These are phyloP conservation scores for Acrobasis consociella DNA, from an alignment of 2,888 invertebrate species.

Conservation along the genomic window DNA sequence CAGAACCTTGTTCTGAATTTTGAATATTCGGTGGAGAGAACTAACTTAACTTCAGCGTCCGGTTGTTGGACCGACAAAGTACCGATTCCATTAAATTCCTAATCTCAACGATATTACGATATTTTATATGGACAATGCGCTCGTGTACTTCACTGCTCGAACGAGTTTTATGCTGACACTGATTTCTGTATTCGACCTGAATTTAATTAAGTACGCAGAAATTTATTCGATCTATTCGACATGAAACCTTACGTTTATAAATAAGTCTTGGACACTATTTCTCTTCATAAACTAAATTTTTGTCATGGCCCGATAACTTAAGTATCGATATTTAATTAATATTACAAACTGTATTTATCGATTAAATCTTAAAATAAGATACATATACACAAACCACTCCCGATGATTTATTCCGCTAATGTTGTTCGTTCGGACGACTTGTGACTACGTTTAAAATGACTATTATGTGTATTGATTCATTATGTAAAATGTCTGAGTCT, in stretches of 20 bases:
- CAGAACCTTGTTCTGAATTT: slow-evolving; percentile 75
- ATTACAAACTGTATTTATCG: slow-evolving; percentile 64
- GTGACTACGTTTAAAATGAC: slow-evolving; percentile 73
- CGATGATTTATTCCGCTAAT: slow-evolving; percentile 71
- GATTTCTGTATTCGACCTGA: slow-evolving; percentile 34
- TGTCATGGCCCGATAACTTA: slow-evolving; percentile 80
- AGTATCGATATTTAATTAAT: slow-evolving; percentile 67
- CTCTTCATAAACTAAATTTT: slow-evolving; percentile 64
- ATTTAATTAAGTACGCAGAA: slow-evolving; percentile 35
- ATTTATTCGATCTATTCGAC: slow-evolving; percentile 40
- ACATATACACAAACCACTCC: slow-evolving; percentile 71
- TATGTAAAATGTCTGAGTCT: slow-evolving; percentile 58
- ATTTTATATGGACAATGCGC: neutral
- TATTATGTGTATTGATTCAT: slow-evolving; percentile 57
- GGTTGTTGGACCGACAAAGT: neutral
- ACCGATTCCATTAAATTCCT: neutral
- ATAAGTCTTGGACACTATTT: slow-evolving; percentile 74
- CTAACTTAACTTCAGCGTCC: slow-evolving; percentile 36
- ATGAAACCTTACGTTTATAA: slow-evolving; percentile 59
- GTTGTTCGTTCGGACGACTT: slow-evolving; percentile 64
- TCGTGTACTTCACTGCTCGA: neutral
- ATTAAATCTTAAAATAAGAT: slow-evolving; percentile 63
- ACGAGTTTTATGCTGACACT: slow-evolving; percentile 14
- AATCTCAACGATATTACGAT: slow-evolving; percentile 13
- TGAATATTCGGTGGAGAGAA: slow-evolving; percentile 74